Conservation (phyloP, 2,888 invertebrate species). For the Noctua pronuba region DNA sequence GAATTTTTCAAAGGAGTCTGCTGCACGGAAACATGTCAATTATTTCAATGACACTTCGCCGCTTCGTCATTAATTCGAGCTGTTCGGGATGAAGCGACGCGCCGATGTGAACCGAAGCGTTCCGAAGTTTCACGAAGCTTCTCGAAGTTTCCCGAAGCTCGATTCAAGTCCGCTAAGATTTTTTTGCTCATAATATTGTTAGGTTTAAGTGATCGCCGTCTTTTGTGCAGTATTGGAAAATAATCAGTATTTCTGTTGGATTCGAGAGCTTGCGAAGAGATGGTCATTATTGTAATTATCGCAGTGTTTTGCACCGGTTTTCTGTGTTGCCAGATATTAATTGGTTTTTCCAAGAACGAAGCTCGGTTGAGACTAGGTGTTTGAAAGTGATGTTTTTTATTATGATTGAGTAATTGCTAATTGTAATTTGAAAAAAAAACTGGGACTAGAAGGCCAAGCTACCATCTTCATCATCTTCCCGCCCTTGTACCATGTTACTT, state of each 20-base stretch:
- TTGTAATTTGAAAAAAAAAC: too few species aligned
- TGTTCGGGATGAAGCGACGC: slow-evolving; percentile 55
- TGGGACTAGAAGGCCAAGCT: too few species aligned
- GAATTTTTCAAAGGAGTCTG: slow-evolving; percentile 61
- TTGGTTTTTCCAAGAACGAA: background rate
- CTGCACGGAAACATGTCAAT: slow-evolving; percentile 74
- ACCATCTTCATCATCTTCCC: too few species aligned
- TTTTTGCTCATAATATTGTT: slow-evolving; percentile 44
- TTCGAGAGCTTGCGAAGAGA: background rate
- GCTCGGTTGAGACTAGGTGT: background rate
- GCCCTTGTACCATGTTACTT: too few species aligned
- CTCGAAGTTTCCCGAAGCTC: slow-evolving; percentile 13
- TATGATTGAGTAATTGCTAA: too few species aligned
- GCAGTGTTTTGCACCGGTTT: slow-evolving; percentile 8
- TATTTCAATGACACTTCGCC: slow-evolving; percentile 74
- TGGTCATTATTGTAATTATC: slow-evolving; percentile 26
- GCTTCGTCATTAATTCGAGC: slow-evolving; percentile 76
- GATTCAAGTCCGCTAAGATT: slow-evolving; percentile 32
- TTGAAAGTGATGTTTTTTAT: background rate
- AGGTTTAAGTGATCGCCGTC: slow-evolving; percentile 38
- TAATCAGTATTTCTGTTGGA: slow-evolving; percentile 33
- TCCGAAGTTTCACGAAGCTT: slow-evolving; percentile 29
- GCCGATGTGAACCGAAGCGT: slow-evolving; percentile 33
- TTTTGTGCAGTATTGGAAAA: slow-evolving; percentile 41
- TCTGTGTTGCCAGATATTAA: background rate